Evolutionary conservation across 1,140 invertebrate genomes (phyloP).

Genomic region (Mactra quadrangularis): DNA sequence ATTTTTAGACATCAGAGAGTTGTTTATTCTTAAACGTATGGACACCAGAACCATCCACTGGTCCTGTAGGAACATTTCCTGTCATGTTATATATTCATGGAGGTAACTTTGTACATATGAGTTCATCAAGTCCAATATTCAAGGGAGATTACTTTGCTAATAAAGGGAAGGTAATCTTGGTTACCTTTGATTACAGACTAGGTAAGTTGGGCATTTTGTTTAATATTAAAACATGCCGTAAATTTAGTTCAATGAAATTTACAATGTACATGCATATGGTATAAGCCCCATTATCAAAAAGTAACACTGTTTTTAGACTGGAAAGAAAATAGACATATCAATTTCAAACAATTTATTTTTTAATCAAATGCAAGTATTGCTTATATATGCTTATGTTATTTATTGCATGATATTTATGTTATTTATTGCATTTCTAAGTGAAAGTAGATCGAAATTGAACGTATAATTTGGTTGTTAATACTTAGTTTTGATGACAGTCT

Average conservation of each 20-base stretch:
- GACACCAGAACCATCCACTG: constrained; percentile 57
- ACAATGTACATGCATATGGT: background rate
- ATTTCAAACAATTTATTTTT: background rate
- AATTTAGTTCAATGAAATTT: background rate
- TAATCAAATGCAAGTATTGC: too few species aligned
- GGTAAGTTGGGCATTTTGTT: too few species aligned
- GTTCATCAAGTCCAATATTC: constrained; percentile 68
- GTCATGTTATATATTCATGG: constrained; percentile 78
- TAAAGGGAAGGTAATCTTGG: constrained; percentile 83
- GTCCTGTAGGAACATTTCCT: constrained; percentile 26
- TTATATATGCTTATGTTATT: background rate
- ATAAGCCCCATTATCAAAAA: background rate
- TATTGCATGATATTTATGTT: background rate
- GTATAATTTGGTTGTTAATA: too few species aligned
- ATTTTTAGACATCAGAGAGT: constrained; percentile 80
- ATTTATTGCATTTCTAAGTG: too few species aligned
- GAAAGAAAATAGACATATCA: too few species aligned
- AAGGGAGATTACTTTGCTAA: constrained; percentile 77
- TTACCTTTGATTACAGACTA: constrained; percentile 85
- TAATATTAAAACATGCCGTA: background rate
- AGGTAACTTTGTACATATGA: constrained; percentile 74
- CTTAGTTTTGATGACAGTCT: too few species aligned
- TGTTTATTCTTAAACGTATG: constrained; percentile 79
- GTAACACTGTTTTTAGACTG: too few species aligned
- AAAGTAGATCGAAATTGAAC: too few species aligned